Evolutionary conservation across 2,888 invertebrate species (phyloP).

Genomic region (Diabrotica balteata): DNA sequence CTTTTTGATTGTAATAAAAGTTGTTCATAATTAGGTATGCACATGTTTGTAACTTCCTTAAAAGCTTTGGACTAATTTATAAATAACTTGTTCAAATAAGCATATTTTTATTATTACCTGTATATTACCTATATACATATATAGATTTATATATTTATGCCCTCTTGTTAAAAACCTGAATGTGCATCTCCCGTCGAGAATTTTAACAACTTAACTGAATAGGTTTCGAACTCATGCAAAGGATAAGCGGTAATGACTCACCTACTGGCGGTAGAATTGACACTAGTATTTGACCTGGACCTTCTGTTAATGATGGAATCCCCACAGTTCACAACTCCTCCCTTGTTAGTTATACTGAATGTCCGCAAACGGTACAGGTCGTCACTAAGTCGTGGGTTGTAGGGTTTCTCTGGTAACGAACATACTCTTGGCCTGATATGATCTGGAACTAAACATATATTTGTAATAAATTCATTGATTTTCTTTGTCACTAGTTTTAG

Average conservation of each 20-base stretch:
- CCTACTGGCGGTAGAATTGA: conserved; percentile 85
- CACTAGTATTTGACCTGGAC: conserved; percentile 86
- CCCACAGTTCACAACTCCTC: conserved; percentile 87
- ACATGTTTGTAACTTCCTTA: no score
- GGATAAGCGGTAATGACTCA: conserved; percentile 53
- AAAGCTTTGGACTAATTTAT: no score
- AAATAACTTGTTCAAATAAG: no score
- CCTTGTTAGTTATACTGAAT: conserved; percentile 88
- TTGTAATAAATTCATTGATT: no score
- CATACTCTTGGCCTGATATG: conserved; percentile 84
- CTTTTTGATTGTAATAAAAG: no score
- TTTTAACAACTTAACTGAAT: not conserved
- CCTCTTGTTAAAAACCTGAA: no score
- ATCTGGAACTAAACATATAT: conserved; percentile 71
- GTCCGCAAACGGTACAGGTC: conserved; percentile 84
- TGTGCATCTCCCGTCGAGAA: no score
- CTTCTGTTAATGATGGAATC: conserved; percentile 87
- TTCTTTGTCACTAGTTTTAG: no score
- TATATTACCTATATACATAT: no score
- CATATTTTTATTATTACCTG: no score
- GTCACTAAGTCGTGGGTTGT: conserved; percentile 83
- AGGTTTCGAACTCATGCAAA: not conserved
- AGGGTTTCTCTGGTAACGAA: conserved; percentile 84
- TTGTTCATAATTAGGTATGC: no score
- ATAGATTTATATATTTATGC: no score